Percentiles rank a stretch among this genome's conserved stretches.
phyloP scores from a whole-genome alignment of 2,113 vertebrate species.

The Oreochromis tanganicae region DNA sequence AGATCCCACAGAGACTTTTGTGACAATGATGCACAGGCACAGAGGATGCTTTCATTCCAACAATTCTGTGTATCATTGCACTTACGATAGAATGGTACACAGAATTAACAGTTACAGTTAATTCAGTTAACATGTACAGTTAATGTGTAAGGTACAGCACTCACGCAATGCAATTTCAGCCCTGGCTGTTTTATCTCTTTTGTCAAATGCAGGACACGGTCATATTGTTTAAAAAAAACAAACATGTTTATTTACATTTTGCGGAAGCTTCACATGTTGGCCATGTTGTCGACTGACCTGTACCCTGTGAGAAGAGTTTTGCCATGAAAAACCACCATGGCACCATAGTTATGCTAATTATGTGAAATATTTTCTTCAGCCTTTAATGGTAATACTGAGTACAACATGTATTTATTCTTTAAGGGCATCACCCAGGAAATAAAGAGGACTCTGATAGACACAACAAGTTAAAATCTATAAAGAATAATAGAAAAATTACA shows the following conservation, averaged over 20 bases:
- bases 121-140: not conserved
- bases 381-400: not conserved
- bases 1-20: not conserved
- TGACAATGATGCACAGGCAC: not conserved
- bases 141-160: not conserved
- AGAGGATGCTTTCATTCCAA: not conserved
- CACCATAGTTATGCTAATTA: not conserved
- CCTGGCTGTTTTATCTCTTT: not conserved
- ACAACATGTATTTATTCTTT: not conserved
- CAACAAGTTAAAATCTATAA: not conserved
- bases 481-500: not conserved
- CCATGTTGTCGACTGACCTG: not conserved
- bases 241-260: not conserved
- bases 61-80: not conserved
- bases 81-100: not conserved
- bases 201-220: not conserved
- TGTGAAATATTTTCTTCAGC: not conserved
- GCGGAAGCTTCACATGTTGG: not conserved
- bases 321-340: not conserved
- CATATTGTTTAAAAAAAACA: not conserved
- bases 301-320: not conserved
- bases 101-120: not conserved
- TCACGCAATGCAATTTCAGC: not conserved
- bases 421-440: not conserved
- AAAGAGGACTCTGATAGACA: not conserved